Percentiles rank a stretch among this genome's conserved stretches.
These are phyloP conservation scores for Catamblyrhynchus diadema DNA, from an alignment of 2,797 vertebrate species.

Conservation along the genomic window DNA sequence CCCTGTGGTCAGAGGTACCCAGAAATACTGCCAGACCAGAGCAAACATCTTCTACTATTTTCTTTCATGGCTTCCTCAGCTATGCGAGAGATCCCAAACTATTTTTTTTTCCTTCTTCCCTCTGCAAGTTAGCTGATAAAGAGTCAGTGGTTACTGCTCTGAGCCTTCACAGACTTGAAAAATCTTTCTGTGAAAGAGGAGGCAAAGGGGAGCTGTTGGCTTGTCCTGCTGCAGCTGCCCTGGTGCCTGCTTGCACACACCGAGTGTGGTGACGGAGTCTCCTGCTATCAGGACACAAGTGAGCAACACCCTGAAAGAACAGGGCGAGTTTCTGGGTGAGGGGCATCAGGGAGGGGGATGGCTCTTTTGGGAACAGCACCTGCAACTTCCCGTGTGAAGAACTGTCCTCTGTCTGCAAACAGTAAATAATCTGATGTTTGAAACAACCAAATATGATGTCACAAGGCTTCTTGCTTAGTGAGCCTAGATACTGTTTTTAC, in stretches of 20 bases:
- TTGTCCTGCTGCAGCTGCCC: neutral
- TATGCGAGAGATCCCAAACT: neutral
- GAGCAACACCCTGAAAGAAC: neutral
- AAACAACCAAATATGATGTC: neutral
- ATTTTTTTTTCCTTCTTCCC: neutral
- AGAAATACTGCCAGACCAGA: neutral
- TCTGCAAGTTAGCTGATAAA: neutral
- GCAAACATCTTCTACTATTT: neutral
- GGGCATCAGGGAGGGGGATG: neutral
- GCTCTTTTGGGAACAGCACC: neutral
- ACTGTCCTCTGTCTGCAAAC: neutral
- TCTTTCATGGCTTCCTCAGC: neutral
- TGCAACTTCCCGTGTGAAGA: neutral
- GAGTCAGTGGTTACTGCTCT: neutral
- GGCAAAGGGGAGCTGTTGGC: neutral
- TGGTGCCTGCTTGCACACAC: accelerated
- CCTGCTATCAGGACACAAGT: accelerated
- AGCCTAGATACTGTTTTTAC: neutral
- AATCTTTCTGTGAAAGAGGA: neutral
- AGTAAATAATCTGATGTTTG: neutral
- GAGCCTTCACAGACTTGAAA: neutral
- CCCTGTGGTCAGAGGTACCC: neutral
- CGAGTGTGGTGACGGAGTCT: accelerated
- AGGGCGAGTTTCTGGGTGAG: neutral
- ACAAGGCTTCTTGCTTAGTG: neutral